Evolutionary conservation across 2,113 vertebrate genomes (phyloP).

Genomic region (Coracopsis vasa): DNA sequence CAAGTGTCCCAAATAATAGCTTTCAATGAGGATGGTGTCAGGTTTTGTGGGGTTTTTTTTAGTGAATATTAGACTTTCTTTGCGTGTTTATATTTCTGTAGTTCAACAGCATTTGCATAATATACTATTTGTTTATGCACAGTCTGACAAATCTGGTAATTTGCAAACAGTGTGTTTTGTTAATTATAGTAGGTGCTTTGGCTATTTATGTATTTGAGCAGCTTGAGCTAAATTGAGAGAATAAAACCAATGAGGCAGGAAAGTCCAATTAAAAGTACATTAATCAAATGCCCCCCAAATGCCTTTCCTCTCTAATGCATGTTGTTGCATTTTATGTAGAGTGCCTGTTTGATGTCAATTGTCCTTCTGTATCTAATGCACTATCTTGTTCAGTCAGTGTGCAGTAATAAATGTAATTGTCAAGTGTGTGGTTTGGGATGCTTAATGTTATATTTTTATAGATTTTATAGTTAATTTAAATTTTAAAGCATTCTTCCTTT

Average conservation of each 20-base stretch:
- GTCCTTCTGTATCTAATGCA: slow-evolving; percentile 4
- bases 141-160: slow-evolving; percentile 17
- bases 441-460: not conserved
- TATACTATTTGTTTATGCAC: not conserved
- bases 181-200: slow-evolving; percentile 49
- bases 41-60: not conserved
- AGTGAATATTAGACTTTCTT: not conserved
- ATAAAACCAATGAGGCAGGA: slow-evolving; percentile 59
- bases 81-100: not conserved
- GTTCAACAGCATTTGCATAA: not conserved
- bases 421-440: not conserved
- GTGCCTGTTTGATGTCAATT: not conserved
- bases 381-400: not conserved
- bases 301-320: not conserved
- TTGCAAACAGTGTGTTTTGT: slow-evolving; percentile 10
- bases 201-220: slow-evolving; percentile 38
- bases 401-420: not conserved
- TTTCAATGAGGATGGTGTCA: not conserved
- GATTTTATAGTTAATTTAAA: slow-evolving; percentile 12
- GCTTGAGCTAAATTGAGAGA: slow-evolving; percentile 54
- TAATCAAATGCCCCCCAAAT: slow-evolving; percentile 58
- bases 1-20: not conserved
- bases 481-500: slow-evolving; percentile 7
- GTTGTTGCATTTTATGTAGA: not conserved
- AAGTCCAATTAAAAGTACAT: slow-evolving; percentile 58